A percentile compares a stretch with the other conserved stretches of the same genome.
Evolutionary conservation across 2,113 vertebrate species (phyloP).

Genomic region (Felis chaus): DNA sequence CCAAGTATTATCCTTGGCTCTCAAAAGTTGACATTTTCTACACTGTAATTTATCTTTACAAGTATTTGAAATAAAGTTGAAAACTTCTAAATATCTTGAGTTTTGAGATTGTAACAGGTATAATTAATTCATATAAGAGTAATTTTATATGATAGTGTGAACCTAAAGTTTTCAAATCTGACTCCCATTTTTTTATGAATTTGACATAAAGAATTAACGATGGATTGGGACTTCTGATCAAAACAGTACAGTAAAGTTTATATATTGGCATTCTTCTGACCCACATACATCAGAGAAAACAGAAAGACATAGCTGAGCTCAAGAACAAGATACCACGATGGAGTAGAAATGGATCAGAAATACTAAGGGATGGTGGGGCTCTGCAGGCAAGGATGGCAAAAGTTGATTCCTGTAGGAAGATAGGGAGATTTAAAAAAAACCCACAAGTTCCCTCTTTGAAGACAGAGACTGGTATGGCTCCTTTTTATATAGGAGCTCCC

Average conservation of each 20-base stretch:
- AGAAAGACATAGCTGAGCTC: not conserved
- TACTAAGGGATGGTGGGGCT: not conserved
- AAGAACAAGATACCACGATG: not conserved
- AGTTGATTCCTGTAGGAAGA: not conserved
- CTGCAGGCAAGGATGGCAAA: not conserved
- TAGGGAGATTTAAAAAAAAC: not conserved
- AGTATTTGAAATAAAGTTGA: conserved; percentile 33
- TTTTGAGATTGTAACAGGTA: not conserved
- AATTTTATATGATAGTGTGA: not conserved
- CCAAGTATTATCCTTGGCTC: not conserved
- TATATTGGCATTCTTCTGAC: not conserved
- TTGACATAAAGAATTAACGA: not conserved
- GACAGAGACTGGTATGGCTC: not conserved
- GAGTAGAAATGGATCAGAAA: not conserved
- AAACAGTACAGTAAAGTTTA: not conserved
- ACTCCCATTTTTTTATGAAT: conserved; percentile 7
- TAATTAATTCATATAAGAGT: not conserved
- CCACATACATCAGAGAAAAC: not conserved
- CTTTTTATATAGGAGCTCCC: not conserved
- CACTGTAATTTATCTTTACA: conserved; percentile 28
- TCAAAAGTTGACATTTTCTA: not conserved
- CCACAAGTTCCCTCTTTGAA: not conserved
- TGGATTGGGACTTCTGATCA: not conserved
- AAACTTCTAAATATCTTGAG: not conserved
- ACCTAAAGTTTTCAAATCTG: conserved; percentile 22